phyloP scores from a whole-genome alignment of 1,140 invertebrate genomes.

The Archegozetes longisetosus region DNA sequence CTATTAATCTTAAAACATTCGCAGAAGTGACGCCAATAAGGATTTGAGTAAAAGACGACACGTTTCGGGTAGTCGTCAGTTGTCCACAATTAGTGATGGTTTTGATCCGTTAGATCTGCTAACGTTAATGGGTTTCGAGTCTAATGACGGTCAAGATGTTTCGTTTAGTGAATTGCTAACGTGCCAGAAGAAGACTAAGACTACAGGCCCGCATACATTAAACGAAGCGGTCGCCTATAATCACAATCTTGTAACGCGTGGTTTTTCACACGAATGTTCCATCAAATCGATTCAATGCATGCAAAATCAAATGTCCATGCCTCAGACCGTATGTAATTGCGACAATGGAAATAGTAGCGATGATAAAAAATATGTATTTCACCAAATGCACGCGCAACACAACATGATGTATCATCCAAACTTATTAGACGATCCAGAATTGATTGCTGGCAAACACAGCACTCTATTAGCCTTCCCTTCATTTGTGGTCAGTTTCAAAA shows the following conservation, averaged over 20 bases:
- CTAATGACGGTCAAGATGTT: conserved; percentile 58
- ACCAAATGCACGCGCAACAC: not conserved
- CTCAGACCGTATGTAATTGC: not conserved
- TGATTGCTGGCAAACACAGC: conserved; percentile 84
- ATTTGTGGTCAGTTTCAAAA: conserved; percentile 59
- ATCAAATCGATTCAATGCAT: not conserved
- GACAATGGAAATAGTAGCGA: not conserved
- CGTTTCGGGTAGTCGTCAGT: conserved; percentile 58
- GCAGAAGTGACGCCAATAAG: conserved; percentile 49
- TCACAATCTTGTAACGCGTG: not conserved
- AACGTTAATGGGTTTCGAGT: conserved; percentile 44
- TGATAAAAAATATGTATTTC: not conserved
- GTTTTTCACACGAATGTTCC: conserved; percentile 1
- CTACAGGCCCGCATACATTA: not conserved
- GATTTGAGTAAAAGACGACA: conserved; percentile 49
- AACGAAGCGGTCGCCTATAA: conserved; percentile 2
- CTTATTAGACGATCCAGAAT: conserved; percentile 80
- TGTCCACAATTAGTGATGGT: conserved; percentile 64
- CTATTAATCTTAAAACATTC: not conserved
- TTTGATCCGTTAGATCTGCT: conserved; percentile 66
- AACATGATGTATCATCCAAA: conserved; percentile 54
- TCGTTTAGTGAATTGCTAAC: conserved; percentile 12
- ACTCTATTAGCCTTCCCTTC: conserved; percentile 86
- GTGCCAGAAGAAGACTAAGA: not conserved
- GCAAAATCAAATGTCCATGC: not conserved